These are phyloP conservation scores for Amblyteles armatorius DNA, from an alignment of 2,888 invertebrate species.

Conservation along the genomic window DNA sequence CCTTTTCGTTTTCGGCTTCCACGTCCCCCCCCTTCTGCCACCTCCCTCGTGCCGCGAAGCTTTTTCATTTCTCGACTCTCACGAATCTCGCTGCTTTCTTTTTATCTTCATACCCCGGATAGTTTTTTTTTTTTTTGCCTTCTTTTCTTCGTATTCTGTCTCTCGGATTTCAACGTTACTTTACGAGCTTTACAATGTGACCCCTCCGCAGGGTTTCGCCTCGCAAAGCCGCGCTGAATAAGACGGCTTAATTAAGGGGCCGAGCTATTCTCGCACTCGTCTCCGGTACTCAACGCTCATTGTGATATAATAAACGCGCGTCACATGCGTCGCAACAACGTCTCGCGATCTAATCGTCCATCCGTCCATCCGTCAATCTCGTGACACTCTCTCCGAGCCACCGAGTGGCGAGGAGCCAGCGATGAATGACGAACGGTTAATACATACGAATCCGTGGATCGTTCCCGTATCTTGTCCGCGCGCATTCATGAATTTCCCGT, in stretches of 20 bases:
- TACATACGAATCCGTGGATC: background rate
- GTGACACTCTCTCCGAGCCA: conserved; percentile 4
- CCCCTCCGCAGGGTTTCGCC: conserved; percentile 18
- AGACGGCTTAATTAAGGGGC: conserved; percentile 55
- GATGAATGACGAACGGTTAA: conserved; percentile 39
- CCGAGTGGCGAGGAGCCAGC: conserved; percentile 17
- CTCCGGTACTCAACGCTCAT: conserved; percentile 12
- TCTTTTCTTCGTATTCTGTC: conserved; percentile 8
- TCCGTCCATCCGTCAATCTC: conserved; percentile 50
- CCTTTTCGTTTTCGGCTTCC: conserved; percentile 46
- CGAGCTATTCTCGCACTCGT: conserved; percentile 39
- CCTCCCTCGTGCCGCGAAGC: background rate
- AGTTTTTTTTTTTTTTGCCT: background rate
- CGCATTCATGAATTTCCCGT: background rate
- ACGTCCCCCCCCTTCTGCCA: conserved; percentile 19
- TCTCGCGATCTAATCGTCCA: conserved; percentile 44
- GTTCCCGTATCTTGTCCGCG: no score
- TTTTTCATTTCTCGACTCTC: conserved; percentile 46
- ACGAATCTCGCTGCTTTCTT: conserved; percentile 41
- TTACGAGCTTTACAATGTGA: conserved; percentile 47
- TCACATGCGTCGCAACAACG: conserved; percentile 17
- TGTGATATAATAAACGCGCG: conserved; percentile 32
- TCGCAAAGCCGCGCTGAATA: conserved; percentile 23
- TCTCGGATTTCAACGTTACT: conserved; percentile 38
- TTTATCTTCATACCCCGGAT: background rate